These are phyloP conservation scores for Myotis myotis DNA, from an alignment of 2,797 vertebrate species.

Conservation along the genomic window DNA sequence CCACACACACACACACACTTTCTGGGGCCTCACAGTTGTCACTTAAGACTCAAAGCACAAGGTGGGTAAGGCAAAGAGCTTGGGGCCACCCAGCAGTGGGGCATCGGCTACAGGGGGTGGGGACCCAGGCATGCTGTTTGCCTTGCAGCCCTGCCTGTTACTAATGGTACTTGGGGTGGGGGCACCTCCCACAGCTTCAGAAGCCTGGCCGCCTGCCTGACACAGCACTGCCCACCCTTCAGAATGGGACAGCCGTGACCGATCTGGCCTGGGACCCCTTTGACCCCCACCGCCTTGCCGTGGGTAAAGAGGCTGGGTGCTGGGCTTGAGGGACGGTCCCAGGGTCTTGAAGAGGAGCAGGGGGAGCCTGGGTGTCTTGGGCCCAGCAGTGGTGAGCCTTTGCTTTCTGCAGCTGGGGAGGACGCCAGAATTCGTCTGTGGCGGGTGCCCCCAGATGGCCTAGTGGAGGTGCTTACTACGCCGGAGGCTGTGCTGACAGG, in stretches of 20 bases:
- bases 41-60: neutral
- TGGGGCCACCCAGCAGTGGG: neutral
- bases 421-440: conserved; percentile 95
- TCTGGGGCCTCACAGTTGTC: neutral
- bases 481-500: conserved; percentile 90
- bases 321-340: neutral
- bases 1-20: neutral
- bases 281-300: conserved; percentile 87
- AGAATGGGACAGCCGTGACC: conserved; percentile 89
- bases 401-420: conserved; percentile 88
- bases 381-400: neutral
- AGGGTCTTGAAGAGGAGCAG: neutral
- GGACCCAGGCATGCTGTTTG: neutral
- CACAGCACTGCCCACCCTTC: conserved; percentile 89
- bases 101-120: neutral
- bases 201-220: conserved; percentile 92
- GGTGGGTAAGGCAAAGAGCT: conserved; percentile 20
- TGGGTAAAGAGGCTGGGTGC: conserved; percentile 85
- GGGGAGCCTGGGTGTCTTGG: neutral
- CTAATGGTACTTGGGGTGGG: neutral
- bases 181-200: conserved; percentile 84
- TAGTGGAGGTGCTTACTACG: conserved; percentile 87
- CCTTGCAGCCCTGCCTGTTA: neutral
- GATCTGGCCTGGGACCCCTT: conserved; percentile 97
- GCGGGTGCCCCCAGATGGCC: conserved; percentile 89